These are phyloP conservation scores for Drosophila neoperkinsi DNA, from an alignment of 2,888 invertebrate species.

Conservation along the genomic window DNA sequence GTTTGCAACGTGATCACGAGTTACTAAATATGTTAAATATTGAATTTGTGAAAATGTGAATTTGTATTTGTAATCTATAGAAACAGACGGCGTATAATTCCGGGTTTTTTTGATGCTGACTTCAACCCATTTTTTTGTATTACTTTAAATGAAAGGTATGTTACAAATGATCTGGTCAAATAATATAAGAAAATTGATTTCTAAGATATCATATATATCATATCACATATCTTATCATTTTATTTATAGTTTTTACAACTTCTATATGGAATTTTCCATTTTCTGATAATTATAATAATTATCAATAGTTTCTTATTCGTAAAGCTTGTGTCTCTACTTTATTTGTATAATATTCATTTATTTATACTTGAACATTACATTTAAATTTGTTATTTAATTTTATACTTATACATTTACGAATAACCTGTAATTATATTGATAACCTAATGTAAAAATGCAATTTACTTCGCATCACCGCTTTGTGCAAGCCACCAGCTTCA, in stretches of 20 bases:
- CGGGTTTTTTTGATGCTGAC: constrained; percentile 3
- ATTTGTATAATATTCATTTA: not conserved
- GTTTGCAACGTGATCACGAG: constrained; percentile 47
- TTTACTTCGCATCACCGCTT: constrained; percentile 22
- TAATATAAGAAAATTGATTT: constrained; percentile 3
- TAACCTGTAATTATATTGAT: not conserved
- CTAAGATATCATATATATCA: too few species aligned
- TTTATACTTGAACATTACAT: not conserved
- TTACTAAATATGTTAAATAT: constrained; percentile 51
- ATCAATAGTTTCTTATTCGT: not conserved
- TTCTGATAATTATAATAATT: not conserved
- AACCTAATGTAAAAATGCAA: constrained; percentile 34
- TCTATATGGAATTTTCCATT: not conserved
- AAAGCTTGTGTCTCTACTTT: not conserved
- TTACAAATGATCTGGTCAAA: not conserved
- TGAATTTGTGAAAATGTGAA: not conserved
- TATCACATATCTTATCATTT: not conserved
- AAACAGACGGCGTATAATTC: not conserved
- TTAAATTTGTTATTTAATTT: not conserved
- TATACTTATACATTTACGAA: constrained; percentile 8
- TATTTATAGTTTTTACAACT: not conserved
- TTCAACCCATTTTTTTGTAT: constrained; percentile 2
- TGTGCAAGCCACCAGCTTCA: constrained; percentile 49
- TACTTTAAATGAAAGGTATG: not conserved
- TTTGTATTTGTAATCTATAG: not conserved